phyloP scores from a whole-genome alignment of 1,140 invertebrate genomes.

The Neodiprion virginianus region DNA sequence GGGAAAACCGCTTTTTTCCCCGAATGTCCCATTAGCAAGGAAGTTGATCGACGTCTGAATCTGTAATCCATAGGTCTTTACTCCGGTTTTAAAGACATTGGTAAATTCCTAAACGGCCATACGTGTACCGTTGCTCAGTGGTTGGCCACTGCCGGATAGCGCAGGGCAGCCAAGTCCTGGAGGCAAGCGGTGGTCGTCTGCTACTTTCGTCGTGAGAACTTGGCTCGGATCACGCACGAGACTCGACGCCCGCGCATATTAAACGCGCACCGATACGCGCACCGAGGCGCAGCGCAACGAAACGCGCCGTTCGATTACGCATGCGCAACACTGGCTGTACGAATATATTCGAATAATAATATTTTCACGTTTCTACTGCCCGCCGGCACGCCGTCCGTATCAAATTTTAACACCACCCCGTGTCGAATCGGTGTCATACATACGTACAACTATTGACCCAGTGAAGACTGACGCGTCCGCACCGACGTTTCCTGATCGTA shows the following conservation, averaged over 20 bases:
- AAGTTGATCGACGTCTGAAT: no score
- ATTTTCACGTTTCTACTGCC: background rate
- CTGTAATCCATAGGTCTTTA: conserved; percentile 13
- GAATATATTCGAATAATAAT: conserved; percentile 3
- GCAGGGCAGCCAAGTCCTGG: conserved; percentile 22
- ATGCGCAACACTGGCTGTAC: background rate
- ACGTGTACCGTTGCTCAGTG: conserved; percentile 16
- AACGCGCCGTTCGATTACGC: background rate
- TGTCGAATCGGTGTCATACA: background rate
- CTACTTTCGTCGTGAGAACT: conserved; percentile 25
- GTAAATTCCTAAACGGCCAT: conserved; percentile 37
- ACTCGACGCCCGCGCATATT: conserved; percentile 27
- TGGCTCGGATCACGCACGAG: conserved; percentile 27
- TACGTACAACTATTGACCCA: background rate
- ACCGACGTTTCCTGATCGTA: background rate
- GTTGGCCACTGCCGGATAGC: conserved; percentile 6
- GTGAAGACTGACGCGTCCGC: background rate
- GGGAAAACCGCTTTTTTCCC: no score
- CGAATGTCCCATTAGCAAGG: no score
- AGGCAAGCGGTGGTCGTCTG: background rate
- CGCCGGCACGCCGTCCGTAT: background rate
- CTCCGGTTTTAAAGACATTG: conserved; percentile 36
- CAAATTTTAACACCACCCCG: no score
- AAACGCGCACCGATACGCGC: conserved; percentile 10
- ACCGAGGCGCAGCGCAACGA: background rate